These are phyloP conservation scores for Lepus europaeus DNA, from an alignment of 2,113 vertebrate genomes.

Conservation along the genomic window DNA sequence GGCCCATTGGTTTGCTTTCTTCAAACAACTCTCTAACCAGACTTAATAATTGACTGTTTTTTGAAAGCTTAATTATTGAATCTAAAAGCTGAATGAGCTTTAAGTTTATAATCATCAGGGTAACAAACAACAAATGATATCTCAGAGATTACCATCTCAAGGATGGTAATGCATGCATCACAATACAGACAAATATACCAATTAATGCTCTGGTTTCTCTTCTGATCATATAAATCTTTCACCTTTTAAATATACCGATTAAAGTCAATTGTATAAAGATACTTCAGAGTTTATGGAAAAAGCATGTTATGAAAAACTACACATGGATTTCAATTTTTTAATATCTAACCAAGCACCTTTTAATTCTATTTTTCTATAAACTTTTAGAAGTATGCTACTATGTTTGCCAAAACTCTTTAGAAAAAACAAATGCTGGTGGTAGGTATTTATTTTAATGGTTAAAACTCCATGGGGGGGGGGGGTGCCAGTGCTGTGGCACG, in stretches of 20 bases:
- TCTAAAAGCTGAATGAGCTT: slow-evolving; percentile 29
- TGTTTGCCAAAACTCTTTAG: neutral
- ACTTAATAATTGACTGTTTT: slow-evolving; percentile 61
- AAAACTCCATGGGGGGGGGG: too few species aligned
- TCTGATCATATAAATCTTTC: too few species aligned
- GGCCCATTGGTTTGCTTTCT: neutral
- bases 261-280: neutral
- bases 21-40: slow-evolving; percentile 18
- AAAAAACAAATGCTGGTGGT: too few species aligned
- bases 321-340: too few species aligned
- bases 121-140: slow-evolving; percentile 22
- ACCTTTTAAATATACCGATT: neutral
- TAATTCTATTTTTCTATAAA: too few species aligned
- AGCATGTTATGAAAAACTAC: too few species aligned
- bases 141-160: neutral
- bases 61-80: slow-evolving; percentile 64
- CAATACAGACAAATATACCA: slow-evolving; percentile 6
- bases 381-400: too few species aligned
- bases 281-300: too few species aligned
- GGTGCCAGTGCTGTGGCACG: too few species aligned
- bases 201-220: neutral
- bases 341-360: too few species aligned
- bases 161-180: slow-evolving; percentile 2
- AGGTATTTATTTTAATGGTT: too few species aligned
- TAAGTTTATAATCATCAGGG: slow-evolving; percentile 42